Percentiles rank a stretch among this genome's conserved stretches.
phyloP scores from a whole-genome alignment of 2,113 vertebrate species.

The Etia nguti region DNA sequence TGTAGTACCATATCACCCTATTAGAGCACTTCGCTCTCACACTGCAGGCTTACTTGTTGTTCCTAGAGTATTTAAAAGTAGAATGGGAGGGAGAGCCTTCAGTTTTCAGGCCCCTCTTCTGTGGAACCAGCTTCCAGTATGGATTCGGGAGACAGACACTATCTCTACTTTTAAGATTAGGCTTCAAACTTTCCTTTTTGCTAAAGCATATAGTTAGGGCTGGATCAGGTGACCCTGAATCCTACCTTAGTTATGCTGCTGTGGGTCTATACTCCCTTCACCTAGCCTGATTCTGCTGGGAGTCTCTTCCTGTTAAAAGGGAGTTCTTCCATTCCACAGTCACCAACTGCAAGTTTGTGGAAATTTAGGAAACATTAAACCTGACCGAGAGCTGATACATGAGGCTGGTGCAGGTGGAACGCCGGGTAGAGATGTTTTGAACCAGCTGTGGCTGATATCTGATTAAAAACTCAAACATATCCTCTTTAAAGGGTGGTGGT shows the following conservation, averaged over 20 bases:
- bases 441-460: rapidly evolving
- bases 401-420: neutral
- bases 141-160: neutral
- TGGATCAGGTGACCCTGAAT: neutral
- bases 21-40: rapidly evolving
- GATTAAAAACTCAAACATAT: neutral
- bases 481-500: no score
- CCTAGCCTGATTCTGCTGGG: neutral
- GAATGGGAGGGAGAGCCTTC: neutral
- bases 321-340: neutral
- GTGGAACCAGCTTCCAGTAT: neutral
- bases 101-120: neutral
- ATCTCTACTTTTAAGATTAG: rapidly evolving
- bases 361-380: neutral
- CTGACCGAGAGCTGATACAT: neutral
- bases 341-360: neutral
- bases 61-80: neutral
- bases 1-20: rapidly evolving
- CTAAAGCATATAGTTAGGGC: neutral
- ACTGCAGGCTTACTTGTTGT: neutral
- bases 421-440: neutral
- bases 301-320: neutral
- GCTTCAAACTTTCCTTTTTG: rapidly evolving
- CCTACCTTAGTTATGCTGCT: rapidly evolving
- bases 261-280: neutral